Evolutionary conservation across 2,888 invertebrate species (phyloP).

Genomic region (Ochropleura leucogaster): DNA sequence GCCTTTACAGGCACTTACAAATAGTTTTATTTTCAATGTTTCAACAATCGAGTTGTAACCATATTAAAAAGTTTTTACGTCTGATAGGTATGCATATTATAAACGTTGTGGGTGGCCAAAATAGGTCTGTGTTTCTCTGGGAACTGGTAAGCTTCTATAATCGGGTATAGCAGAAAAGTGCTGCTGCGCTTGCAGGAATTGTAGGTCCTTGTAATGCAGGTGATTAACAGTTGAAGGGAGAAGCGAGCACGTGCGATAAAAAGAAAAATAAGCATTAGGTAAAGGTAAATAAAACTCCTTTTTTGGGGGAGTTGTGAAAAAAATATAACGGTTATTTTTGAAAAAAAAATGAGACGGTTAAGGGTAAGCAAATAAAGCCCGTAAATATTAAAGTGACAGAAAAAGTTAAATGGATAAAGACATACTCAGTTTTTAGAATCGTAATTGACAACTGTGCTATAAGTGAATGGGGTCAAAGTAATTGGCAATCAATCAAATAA

Average conservation of each 20-base stretch:
- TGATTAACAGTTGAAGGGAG: constrained; percentile 42
- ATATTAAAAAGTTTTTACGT: constrained; percentile 4
- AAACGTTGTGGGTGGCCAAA: constrained; percentile 26
- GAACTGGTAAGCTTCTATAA: constrained; percentile 20
- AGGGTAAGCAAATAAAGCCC: neutral
- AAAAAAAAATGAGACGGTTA: neutral
- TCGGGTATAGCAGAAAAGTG: constrained; percentile 22
- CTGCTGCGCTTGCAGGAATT: constrained; percentile 17
- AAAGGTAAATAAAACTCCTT: too few relatives aligned
- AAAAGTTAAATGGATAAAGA: neutral
- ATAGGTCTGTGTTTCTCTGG: constrained; percentile 24
- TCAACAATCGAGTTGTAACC: constrained; percentile 7
- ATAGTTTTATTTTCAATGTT: constrained; percentile 24
- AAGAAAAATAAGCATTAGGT: constrained; percentile 42
- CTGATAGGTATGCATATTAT: neutral
- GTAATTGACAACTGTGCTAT: neutral
- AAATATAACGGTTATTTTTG: neutral
- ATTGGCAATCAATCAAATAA: neutral
- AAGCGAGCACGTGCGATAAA: constrained; percentile 48
- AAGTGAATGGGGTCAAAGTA: constrained; percentile 1
- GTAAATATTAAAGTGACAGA: neutral
- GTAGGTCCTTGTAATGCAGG: constrained; percentile 45
- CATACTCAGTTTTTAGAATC: neutral
- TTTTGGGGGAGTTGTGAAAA: too few relatives aligned
- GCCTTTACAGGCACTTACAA: constrained; percentile 62